Conservation (phyloP, 2,888 invertebrate genomes). For the Steinernema scapterisci region DNA sequence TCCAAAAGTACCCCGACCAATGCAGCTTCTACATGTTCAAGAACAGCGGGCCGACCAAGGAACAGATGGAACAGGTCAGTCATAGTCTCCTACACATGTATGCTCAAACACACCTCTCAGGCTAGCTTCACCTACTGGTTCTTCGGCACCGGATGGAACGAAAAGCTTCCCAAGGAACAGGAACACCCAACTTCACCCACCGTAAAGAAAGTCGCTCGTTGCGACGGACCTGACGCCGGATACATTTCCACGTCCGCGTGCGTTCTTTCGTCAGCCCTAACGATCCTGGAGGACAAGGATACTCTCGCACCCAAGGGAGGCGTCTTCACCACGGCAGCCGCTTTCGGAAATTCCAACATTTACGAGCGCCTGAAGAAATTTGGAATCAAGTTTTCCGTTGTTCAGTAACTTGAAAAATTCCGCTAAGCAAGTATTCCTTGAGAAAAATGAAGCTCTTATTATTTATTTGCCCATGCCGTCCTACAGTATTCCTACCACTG, state of each 20-base stretch:
- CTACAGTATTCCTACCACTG: too few species aligned
- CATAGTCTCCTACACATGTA: background rate
- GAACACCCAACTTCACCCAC: conserved; percentile 71
- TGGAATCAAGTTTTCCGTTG: conserved; percentile 70
- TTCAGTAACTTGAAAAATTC: conserved; percentile 38
- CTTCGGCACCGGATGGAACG: conserved; percentile 82
- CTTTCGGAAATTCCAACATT: conserved; percentile 81
- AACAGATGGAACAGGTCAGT: conserved; percentile 68
- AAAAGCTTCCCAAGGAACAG: conserved; percentile 47
- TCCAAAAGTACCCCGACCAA: conserved; percentile 76
- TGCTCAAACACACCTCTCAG: conserved; percentile 46
- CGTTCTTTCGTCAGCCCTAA: conserved; percentile 78
- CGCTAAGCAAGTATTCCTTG: too few species aligned
- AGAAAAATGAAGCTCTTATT: too few species aligned
- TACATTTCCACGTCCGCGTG: conserved; percentile 73
- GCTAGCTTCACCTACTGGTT: conserved; percentile 76
- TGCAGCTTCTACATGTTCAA: conserved; percentile 76
- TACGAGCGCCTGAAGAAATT: conserved; percentile 78
- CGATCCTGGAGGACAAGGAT: conserved; percentile 77
- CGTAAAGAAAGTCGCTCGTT: conserved; percentile 75
- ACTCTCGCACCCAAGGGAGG: conserved; percentile 84
- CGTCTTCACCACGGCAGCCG: conserved; percentile 80
- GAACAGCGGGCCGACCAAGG: conserved; percentile 72
- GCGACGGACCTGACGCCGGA: conserved; percentile 71
- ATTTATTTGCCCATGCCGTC: too few species aligned